Evolutionary conservation across 1,140 invertebrate species (phyloP).

Genomic region (Gyrodactylus salaris): DNA sequence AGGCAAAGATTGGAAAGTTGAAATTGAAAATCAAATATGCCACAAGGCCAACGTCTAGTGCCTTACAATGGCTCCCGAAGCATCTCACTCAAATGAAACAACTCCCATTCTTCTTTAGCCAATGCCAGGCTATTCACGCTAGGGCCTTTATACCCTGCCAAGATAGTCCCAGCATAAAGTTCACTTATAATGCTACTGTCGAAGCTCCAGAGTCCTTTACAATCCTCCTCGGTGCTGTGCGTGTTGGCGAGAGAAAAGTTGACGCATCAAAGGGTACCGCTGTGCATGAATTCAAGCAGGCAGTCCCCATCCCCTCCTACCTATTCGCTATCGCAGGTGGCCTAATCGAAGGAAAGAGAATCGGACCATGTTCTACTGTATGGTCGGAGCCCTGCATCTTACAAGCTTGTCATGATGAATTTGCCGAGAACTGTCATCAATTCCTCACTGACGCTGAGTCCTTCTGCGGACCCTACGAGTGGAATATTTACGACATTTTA

Average conservation of each 20-base stretch:
- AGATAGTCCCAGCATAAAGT: conserved; percentile 62
- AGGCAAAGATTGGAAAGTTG: background rate
- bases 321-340: conserved; percentile 52
- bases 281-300: conserved; percentile 37
- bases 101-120: conserved; percentile 58
- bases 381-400: conserved; percentile 49
- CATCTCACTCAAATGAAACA: conserved; percentile 51
- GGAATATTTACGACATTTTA: conserved; percentile 38
- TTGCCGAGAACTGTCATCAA: conserved; percentile 23
- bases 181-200: conserved; percentile 44
- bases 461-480: conserved; percentile 21
- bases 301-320: conserved; percentile 26
- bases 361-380: conserved; percentile 30
- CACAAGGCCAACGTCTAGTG: conserved; percentile 23
- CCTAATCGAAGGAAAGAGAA: conserved; percentile 26
- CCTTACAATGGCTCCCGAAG: conserved; percentile 51
- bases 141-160: conserved; percentile 57
- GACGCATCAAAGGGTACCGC: conserved; percentile 8
- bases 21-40: conserved; percentile 15
- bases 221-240: background rate
- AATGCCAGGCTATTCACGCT: conserved; percentile 56
- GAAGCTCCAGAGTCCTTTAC: background rate
- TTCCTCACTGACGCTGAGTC: conserved; percentile 47
- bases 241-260: conserved; percentile 14
- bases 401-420: conserved; percentile 12